Conservation (phyloP, 2,797 vertebrate genomes). For the Anomalospiza imberbis region DNA sequence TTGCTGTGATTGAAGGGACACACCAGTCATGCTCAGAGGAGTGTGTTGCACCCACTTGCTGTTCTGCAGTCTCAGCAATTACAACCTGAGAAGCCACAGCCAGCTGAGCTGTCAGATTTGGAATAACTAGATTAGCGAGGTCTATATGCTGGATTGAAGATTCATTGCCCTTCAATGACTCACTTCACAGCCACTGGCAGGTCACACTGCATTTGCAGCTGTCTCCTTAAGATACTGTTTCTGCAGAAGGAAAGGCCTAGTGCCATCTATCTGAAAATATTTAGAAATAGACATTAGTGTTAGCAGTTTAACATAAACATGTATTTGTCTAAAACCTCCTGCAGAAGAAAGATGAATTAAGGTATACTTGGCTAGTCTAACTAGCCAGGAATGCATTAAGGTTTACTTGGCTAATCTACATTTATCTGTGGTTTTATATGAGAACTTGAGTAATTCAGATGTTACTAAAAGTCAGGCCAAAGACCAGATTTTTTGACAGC, state of each 20-base stretch:
- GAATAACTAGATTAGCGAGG: not conserved
- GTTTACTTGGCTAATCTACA: not conserved
- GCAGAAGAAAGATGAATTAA: not conserved
- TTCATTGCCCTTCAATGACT: not conserved
- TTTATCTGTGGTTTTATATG: not conserved
- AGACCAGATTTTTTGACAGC: not conserved
- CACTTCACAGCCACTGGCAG: not conserved
- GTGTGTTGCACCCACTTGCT: not conserved
- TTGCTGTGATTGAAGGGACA: not conserved
- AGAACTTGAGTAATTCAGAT: not conserved
- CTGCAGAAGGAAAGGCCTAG: not conserved
- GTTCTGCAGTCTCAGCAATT: not conserved
- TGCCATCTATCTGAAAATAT: not conserved
- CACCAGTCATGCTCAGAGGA: not conserved
- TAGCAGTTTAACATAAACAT: not conserved
- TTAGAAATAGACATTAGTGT: not conserved
- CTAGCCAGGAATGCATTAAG: not conserved
- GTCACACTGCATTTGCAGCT: not conserved
- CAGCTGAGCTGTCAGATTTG: not conserved
- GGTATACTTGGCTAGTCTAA: not conserved
- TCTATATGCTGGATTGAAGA: not conserved
- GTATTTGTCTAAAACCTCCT: not conserved
- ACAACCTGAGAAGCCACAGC: not conserved
- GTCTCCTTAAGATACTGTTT: not conserved
- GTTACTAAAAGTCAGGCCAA: not conserved